Evolutionary conservation across 2,888 invertebrate species (phyloP), one percentile per base, ranked within the genome.

Genomic region (Polietes domitor): DNA sequence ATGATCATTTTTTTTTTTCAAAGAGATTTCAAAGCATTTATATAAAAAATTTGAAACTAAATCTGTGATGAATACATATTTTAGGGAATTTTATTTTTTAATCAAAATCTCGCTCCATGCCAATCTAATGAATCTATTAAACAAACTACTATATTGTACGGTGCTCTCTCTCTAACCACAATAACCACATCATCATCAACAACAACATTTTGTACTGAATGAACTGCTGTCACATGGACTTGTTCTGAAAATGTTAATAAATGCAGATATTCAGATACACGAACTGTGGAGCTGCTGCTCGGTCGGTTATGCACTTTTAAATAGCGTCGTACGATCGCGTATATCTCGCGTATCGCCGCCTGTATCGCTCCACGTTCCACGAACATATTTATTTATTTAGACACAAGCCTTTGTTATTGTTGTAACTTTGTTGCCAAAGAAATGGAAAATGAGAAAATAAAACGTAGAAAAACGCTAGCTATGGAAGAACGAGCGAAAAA

Each of bases 161-260:
- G n/a, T n/a, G n/a, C n/a, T n/a, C n/a, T n/a, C n/a, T n/a, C n/a
- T n/a, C 3, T 32, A 3, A 32, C 32, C 32, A 32, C 32, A 41
- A 41, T 2, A 41, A 41, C 41, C 2, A n/a, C n/a, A 12, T 41
- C 58, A n/a, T 58, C 58, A 58, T 55, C 21, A 5, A 6, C 50
- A 50, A 32, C 55, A 24, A 15, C 61, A 61, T n/a, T 61, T 61
- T 24, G n/a, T n/a, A n/a, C n/a, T n/a, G n/a, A n/a, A 65, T 21
- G 32, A 65, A 37, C 28, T n/a, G 28, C 32, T 32, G 63, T 63
- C 65, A 61, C 28, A 17, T 61, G 61, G 17, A 28, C 61, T 61
- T 61, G 61, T 61, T 61, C 61, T 61, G 21, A 61, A 58, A 61
- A 65, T 65, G 65, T 19, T 37, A 65, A 65, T 65, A 65, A 65